phyloP scores from a whole-genome alignment of 1,140 invertebrate genomes.

The Aphis craccivora region DNA sequence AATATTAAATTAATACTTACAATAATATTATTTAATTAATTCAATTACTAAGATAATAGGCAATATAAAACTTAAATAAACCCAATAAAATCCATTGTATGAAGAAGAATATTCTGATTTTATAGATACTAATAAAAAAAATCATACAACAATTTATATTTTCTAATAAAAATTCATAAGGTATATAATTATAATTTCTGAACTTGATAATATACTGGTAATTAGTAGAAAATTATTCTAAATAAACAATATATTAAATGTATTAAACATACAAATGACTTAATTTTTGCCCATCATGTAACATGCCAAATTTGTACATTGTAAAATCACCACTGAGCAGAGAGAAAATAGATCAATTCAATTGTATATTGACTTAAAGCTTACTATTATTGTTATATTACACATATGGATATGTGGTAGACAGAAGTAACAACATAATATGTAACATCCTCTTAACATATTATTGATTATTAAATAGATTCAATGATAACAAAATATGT shows the following conservation, averaged over 20 bases:
- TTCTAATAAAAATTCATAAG: not conserved
- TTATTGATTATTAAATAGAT: not conserved
- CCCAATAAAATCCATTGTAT: not conserved
- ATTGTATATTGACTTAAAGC: not conserved
- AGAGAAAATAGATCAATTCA: not conserved
- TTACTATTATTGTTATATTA: not conserved
- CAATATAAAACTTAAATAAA: constrained; percentile 18
- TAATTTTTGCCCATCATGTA: not conserved
- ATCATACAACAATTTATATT: not conserved
- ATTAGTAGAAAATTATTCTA: not conserved
- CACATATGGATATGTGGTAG: too few relatives aligned
- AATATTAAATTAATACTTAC: constrained; percentile 19
- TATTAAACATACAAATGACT: not conserved
- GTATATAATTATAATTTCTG: too few relatives aligned
- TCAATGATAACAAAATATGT: not conserved
- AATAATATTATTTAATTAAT: not conserved
- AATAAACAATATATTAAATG: not conserved
- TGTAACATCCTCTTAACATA: not conserved
- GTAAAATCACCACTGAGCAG: not conserved
- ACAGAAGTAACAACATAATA: too few relatives aligned
- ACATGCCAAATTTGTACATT: not conserved
- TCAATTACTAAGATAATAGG: not conserved
- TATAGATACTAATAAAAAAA: not conserved
- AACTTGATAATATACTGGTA: not conserved
- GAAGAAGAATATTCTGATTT: not conserved